Percentiles rank a stretch among this genome's conserved stretches.
phyloP scores from a whole-genome alignment of 92 coral and sea anemone genomes.

The Micromussa lordhowensis region DNA sequence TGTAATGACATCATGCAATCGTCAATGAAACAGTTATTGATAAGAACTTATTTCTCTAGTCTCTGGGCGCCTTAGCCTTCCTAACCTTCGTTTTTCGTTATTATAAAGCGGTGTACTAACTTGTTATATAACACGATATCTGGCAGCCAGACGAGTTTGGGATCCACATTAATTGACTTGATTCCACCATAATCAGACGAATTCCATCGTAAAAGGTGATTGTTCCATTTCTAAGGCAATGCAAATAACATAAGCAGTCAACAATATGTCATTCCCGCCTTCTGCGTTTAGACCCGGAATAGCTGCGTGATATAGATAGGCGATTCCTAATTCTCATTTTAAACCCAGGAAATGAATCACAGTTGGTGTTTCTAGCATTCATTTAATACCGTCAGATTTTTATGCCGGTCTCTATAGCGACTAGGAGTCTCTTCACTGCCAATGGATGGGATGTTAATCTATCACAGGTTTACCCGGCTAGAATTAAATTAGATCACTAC shows the following conservation, averaged over 20 bases:
- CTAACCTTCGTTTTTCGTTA: background rate
- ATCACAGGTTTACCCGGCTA: too few relatives aligned
- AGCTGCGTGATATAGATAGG: background rate
- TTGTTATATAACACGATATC: constrained; percentile 96
- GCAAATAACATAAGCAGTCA: background rate
- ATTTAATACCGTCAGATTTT: too few relatives aligned
- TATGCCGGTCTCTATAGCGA: too few relatives aligned
- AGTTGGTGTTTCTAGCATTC: background rate
- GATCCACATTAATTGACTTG: constrained; percentile 89
- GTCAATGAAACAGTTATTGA: too few relatives aligned
- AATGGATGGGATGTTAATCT: too few relatives aligned
- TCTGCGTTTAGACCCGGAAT: background rate
- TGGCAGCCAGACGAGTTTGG: constrained; percentile 89
- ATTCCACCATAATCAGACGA: constrained; percentile 85
- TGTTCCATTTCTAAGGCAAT: constrained; percentile 80
- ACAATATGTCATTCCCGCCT: background rate
- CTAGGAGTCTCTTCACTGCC: too few relatives aligned
- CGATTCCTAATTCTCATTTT: too few relatives aligned
- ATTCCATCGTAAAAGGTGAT: constrained; percentile 91
- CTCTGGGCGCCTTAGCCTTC: too few relatives aligned
- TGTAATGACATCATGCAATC: too few relatives aligned
- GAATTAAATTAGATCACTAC: too few relatives aligned
- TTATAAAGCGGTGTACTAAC: constrained; percentile 48
- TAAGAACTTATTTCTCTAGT: too few relatives aligned
- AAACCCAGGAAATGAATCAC: background rate